These are phyloP conservation scores for Haemorhous mexicanus DNA, from an alignment of 2,113 vertebrate genomes.

Conservation along the genomic window DNA sequence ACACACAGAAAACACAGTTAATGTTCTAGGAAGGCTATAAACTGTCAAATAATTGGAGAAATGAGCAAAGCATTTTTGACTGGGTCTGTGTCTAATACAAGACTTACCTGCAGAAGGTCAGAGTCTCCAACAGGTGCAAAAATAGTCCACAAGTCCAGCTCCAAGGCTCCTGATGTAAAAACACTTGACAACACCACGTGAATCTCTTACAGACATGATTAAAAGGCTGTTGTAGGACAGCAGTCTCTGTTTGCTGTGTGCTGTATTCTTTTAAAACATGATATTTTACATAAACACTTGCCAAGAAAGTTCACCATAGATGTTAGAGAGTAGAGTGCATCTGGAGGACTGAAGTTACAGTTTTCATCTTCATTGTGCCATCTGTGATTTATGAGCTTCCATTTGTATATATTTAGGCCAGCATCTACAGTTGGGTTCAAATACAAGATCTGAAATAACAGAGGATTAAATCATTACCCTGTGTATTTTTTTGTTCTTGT, in stretches of 20 bases:
- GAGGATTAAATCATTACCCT: background rate
- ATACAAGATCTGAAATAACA: background rate
- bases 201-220: background rate
- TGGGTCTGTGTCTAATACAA: background rate
- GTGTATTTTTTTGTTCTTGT: background rate
- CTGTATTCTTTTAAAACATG: background rate
- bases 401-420: background rate
- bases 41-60: background rate
- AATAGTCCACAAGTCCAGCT: background rate
- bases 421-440: background rate
- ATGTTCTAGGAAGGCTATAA: background rate
- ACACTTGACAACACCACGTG: background rate
- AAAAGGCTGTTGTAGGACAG: background rate
- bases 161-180: background rate
- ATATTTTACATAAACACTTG: background rate
- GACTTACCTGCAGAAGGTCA: background rate
- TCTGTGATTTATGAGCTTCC: background rate
- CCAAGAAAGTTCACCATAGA: background rate
- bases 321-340: background rate
- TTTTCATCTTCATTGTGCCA: background rate
- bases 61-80: background rate
- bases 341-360: background rate
- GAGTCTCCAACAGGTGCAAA: background rate
- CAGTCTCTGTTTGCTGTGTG: background rate
- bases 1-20: background rate